Percentiles rank a stretch among this genome's conserved stretches.
phyloP scores from a whole-genome alignment of 1,140 invertebrate genomes.

The Ceratina calcarata region DNA sequence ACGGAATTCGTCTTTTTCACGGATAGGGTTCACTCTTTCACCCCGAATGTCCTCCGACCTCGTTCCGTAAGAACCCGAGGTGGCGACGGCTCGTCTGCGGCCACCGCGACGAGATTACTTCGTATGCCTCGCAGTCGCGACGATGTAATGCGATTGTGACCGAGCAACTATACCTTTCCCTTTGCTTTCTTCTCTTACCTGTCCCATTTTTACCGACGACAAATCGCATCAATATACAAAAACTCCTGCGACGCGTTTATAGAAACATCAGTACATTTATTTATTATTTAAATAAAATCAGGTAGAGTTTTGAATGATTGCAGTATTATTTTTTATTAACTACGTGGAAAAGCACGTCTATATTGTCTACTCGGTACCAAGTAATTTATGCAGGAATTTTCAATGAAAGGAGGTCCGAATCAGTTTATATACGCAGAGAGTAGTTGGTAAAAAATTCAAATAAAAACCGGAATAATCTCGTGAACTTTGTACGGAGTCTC shows the following conservation, averaged over 20 bases:
- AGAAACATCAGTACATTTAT: no score
- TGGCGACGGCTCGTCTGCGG: conserved; percentile 59
- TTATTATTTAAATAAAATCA: no score
- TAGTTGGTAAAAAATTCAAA: no score
- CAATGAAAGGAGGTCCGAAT: no score
- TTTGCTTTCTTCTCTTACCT: not conserved
- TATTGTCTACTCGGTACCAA: no score
- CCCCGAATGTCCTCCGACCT: not conserved
- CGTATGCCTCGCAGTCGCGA: conserved; percentile 64
- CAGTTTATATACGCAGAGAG: no score
- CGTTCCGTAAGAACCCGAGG: conserved; percentile 33
- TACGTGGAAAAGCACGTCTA: no score
- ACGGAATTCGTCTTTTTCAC: conserved; percentile 6
- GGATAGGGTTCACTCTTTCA: not conserved
- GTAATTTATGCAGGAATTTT: no score
- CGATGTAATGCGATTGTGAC: conserved; percentile 61
- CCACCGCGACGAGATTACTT: conserved; percentile 64
- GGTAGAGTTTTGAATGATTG: no score
- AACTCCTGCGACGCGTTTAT: not conserved
- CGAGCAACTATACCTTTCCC: conserved; percentile 24
- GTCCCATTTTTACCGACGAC: not conserved
- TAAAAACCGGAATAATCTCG: not conserved
- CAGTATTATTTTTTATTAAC: no score
- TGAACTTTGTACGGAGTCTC: not conserved
- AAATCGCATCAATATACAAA: no score